Evolutionary conservation across 2,113 vertebrate genomes (phyloP).

Genomic region (Vulpes lagopus): DNA sequence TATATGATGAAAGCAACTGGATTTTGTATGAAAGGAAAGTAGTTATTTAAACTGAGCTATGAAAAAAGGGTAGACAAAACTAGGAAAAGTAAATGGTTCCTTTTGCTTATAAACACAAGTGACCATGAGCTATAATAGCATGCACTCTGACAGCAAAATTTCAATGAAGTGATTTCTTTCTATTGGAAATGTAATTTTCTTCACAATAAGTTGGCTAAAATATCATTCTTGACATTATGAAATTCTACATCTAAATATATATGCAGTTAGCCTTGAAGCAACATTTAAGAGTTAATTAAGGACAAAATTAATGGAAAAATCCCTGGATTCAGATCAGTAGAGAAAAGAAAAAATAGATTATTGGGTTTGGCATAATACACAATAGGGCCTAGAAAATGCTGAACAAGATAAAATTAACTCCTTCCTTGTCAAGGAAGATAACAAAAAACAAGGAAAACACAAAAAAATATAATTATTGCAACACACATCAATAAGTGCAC

Average conservation of each 20-base stretch:
- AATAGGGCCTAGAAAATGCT: neutral
- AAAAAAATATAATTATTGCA: neutral
- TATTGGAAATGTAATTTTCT: neutral
- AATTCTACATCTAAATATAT: neutral
- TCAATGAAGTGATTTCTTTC: neutral
- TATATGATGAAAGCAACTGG: constrained; percentile 30
- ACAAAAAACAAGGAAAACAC: neutral
- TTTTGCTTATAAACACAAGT: neutral
- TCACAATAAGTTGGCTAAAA: constrained; percentile 1
- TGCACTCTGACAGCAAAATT: neutral
- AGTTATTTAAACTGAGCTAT: neutral
- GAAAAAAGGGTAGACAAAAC: constrained; percentile 31
- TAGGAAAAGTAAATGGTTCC: neutral
- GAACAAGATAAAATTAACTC: neutral
- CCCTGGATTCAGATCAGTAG: neutral
- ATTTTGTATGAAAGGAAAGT: neutral
- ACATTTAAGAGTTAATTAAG: constrained; percentile 35
- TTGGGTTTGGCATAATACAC: neutral
- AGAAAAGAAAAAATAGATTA: neutral
- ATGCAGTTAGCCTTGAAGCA: neutral
- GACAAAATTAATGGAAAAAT: neutral
- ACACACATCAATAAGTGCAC: neutral
- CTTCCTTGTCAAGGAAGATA: neutral
- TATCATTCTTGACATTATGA: neutral
- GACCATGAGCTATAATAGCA: neutral